Base-by-base conservation (phyloP, 2,113 vertebrate species). In the Propithecus coquereli region DNA sequence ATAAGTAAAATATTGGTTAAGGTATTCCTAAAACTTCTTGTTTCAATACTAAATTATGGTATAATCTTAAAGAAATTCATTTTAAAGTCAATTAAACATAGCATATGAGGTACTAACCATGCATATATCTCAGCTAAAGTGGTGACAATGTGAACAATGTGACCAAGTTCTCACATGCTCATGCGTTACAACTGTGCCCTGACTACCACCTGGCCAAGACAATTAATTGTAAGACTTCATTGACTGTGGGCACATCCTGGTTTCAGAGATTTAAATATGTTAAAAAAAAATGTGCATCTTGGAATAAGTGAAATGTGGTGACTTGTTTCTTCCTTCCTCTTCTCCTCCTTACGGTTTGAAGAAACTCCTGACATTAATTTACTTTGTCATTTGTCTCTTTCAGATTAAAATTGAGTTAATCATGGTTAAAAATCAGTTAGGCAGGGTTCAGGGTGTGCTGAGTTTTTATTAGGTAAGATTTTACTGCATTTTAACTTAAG, bases 401-500 rank as follows among this genome's bases (percentile, higher is more conserved):
- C 47, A 80, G 47, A 59, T 92, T 81, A 61, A 90, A 94, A 50
- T 30, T 73, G n/a, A 91, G 14, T 81, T 80, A 74, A n/a, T 85
- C 10, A 12, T 59, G 34, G 45, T 32, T 40, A 47, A 94, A 97
- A 61, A 37, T 79, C 59, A 90, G 66, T n/a, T 40, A 73, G 90
- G n/a, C 23, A 37, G 68, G 43, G 47, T 63, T 43, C 23, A 66
- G 20, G 10, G 16, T 68, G 18, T 87, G 6, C 85, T 90, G 40
- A 23, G 25, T 54, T 52, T 30, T 47, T 92, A 54, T 6, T 45
- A 47, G 37, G 30, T 63, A 57, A 54, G 30, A 32, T 74, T 94
- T 95, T 76, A 77, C 66, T 76, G 61, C 8, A 43, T 94, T 92
- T 91, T 88, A 52, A 82, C 23, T 30, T 92, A n/a, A 59, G 68